Conservation (phyloP, 2,113 vertebrate genomes). For the Hyla sarda region DNA sequence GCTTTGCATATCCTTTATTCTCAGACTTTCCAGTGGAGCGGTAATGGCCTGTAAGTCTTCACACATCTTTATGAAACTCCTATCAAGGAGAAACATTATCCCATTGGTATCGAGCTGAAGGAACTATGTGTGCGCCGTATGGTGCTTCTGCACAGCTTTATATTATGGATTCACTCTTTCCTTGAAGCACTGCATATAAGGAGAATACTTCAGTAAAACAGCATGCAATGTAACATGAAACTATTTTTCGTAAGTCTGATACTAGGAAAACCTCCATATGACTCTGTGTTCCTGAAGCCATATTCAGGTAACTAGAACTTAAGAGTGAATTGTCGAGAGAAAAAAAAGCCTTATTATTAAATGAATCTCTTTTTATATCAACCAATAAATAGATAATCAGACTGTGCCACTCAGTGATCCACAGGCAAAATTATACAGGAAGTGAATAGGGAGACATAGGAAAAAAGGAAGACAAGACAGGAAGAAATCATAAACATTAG, state of each 20-base stretch:
- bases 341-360: background rate
- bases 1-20: too few species aligned
- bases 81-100: too few species aligned
- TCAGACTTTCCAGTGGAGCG: too few species aligned
- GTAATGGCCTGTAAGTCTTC: too few species aligned
- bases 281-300: background rate
- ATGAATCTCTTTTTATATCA: background rate
- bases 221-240: too few species aligned
- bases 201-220: too few species aligned
- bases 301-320: background rate
- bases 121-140: too few species aligned
- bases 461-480: slow-evolving; percentile 1
- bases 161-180: too few species aligned
- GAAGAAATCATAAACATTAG: background rate
- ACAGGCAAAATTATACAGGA: slow-evolving; percentile 18
- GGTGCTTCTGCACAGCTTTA: too few species aligned
- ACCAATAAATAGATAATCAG: background rate
- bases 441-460: background rate
- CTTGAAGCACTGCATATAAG: too few species aligned
- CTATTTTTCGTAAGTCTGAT: background rate
- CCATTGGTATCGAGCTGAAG: too few species aligned
- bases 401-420: background rate
- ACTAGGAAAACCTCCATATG: background rate
- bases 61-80: too few species aligned
- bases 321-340: background rate